Percentiles rank a stretch among this genome's conserved stretches.
phyloP scores from a whole-genome alignment of 1,140 invertebrate species.

The Drosophila athabasca region DNA sequence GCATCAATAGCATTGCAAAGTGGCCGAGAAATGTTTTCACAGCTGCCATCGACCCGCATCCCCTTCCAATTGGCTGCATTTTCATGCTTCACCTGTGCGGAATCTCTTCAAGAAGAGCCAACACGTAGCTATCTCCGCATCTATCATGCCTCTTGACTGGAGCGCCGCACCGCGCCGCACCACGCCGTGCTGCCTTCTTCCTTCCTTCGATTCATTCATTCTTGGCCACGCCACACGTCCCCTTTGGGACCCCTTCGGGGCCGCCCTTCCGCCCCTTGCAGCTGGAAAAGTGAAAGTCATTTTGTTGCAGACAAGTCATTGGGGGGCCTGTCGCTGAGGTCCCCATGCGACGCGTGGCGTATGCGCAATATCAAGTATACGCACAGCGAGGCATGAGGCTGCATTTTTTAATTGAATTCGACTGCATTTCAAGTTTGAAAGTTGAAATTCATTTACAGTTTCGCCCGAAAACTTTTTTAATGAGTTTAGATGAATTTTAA shows the following conservation, averaged over 20 bases:
- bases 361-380: constrained; percentile 77
- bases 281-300: constrained; percentile 73
- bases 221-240: constrained; percentile 17
- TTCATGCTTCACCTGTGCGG: constrained; percentile 50
- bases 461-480: constrained; percentile 66
- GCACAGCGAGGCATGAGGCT: constrained; percentile 53
- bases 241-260: not conserved
- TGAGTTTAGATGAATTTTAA: constrained; percentile 73
- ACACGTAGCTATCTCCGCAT: constrained; percentile 52
- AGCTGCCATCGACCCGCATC: constrained; percentile 23
- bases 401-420: constrained; percentile 72
- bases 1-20: constrained; percentile 17
- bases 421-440: constrained; percentile 70
- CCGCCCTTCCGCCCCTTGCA: not conserved
- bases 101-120: constrained; percentile 30
- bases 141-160: constrained; percentile 61
- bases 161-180: not conserved
- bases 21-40: constrained; percentile 48
- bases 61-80: constrained; percentile 29
- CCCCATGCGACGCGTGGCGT: constrained; percentile 50
- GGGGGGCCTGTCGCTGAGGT: constrained; percentile 16
- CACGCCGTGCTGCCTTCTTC: not conserved
- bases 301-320: constrained; percentile 59
- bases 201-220: constrained; percentile 32
- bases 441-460: constrained; percentile 74